phyloP scores from a whole-genome alignment of 2,113 vertebrate species.

The Xerus inauris region DNA sequence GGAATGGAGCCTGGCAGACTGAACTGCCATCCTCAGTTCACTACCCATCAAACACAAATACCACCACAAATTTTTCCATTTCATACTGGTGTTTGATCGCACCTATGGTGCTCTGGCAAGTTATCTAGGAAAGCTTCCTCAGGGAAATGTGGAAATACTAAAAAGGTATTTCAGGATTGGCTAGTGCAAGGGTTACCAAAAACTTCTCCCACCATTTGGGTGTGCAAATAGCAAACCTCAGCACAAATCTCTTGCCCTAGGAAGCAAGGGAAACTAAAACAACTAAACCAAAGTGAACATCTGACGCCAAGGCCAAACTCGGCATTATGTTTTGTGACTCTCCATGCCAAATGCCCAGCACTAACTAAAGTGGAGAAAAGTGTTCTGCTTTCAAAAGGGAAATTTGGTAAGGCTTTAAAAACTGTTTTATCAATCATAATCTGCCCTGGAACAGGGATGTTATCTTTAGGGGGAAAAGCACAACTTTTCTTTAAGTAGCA shows the following conservation, averaged over 20 bases:
- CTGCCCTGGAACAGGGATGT: background rate
- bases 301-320: constrained; percentile 9
- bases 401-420: background rate
- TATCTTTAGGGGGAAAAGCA: background rate
- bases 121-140: background rate
- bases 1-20: background rate
- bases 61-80: background rate
- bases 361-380: background rate
- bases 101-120: background rate
- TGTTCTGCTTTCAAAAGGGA: constrained; percentile 33
- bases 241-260: background rate
- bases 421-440: background rate
- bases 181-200: background rate
- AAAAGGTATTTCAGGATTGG: constrained; percentile 14
- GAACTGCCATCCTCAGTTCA: background rate
- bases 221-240: background rate
- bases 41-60: background rate
- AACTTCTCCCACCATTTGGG: background rate
- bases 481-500: background rate
- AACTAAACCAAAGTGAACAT: background rate
- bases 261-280: constrained; percentile 22
- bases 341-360: background rate
- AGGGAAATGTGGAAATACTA: background rate
- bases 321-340: background rate
- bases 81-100: constrained; percentile 7